Evolutionary conservation across 2,888 invertebrate species (phyloP).

Genomic region (Tipula helvola): DNA sequence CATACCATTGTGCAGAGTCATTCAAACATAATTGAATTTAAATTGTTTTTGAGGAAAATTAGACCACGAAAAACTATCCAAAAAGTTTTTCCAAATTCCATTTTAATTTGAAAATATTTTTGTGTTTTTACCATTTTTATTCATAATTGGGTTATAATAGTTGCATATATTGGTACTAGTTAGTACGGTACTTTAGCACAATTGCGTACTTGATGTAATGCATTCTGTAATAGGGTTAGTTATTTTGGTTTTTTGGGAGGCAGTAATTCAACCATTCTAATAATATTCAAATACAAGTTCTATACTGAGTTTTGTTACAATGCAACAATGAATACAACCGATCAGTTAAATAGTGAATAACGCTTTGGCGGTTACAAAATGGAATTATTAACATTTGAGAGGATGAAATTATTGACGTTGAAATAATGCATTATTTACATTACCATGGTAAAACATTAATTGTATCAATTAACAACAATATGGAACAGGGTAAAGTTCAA

Average conservation of each 20-base stretch:
- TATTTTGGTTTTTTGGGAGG: background rate
- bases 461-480: too few relatives aligned
- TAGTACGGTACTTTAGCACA: background rate
- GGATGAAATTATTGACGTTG: too few relatives aligned
- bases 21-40: background rate
- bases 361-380: too few relatives aligned
- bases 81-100: background rate
- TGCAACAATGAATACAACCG: too few relatives aligned
- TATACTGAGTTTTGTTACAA: too few relatives aligned
- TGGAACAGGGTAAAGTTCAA: too few relatives aligned
- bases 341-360: too few relatives aligned
- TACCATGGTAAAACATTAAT: too few relatives aligned
- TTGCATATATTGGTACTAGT: background rate
- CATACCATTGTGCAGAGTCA: background rate
- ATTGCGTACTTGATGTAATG: background rate
- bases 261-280: too few relatives aligned
- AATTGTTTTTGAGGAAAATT: background rate
- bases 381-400: too few relatives aligned
- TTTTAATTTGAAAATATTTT: background rate
- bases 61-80: background rate
- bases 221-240: background rate
- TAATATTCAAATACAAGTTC: too few relatives aligned
- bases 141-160: background rate
- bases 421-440: too few relatives aligned
- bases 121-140: background rate